Base-by-base conservation (phyloP, 2,113 vertebrate species). In the Vulpes lagopus region DNA sequence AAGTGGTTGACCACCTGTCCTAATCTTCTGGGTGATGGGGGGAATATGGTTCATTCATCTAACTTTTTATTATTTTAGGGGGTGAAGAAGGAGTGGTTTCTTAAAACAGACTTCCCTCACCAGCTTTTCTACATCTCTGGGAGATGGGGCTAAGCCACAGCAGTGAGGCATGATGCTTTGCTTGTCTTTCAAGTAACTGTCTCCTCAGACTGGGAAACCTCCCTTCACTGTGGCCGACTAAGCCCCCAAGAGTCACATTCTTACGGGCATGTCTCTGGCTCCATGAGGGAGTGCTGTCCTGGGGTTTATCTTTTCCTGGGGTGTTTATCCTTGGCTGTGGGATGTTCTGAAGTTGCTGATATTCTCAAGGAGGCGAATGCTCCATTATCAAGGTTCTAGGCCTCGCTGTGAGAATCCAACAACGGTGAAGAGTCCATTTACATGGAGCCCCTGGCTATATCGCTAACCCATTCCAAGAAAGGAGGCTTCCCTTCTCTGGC, bases 161-260 rank as follows among this genome's bases (percentile, higher is more conserved):
- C 2, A 65, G 22, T 1, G 11, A 60, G 76, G 11, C 0, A 0
- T 6, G 49, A 1, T 1, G 11, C 15, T 69, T 11, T n/a, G 51
- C 38, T n/a, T 2, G 10, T 73, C n/a, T 80, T 60, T 22, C 30
- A 17, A 17, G 30, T 60, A 5, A 71, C 71, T 49, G 25, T 16
- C 4, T 10, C 59, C 87, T 59, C 30, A 3, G 49, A 25, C 2
- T 23, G 32, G 23, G 35, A 14, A 22, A 79, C 11, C 7, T 43
- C 17, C n/a, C 49, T 65, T 62, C 11, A 5, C 49, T 20, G 23
- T 49, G 51, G 43, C 65, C 30, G 2, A 15, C 23, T 5, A 4
- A 25, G 35, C 19, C 27, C 25, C 8, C 57, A 15, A 9, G 59
- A 62, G 11, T 74, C 35, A 5, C 23, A 7, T 71, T 38, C 57